Conservation (phyloP, 2,113 vertebrate genomes). For the Sarotherodon lohbergeri region DNA sequence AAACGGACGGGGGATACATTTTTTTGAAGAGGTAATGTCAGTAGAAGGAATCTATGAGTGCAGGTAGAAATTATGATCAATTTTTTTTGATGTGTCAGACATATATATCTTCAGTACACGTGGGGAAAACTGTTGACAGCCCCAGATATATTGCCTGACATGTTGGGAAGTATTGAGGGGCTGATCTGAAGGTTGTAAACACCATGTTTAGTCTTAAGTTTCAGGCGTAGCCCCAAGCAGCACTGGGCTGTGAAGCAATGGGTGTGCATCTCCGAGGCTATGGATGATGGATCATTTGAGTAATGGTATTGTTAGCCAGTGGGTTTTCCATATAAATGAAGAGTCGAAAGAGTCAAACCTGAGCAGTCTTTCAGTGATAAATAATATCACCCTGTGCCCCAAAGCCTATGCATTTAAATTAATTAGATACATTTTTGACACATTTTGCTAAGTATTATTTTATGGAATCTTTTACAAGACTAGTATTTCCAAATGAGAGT, state of each 20-base stretch:
- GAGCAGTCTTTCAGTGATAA: conserved; percentile 4
- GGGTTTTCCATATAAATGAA: conserved; percentile 32
- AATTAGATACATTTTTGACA: not conserved
- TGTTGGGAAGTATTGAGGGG: not conserved
- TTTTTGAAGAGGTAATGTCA: not conserved
- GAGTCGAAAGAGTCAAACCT: conserved; percentile 39
- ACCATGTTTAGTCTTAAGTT: not conserved
- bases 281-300: conserved; percentile 40
- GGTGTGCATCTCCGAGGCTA: not conserved
- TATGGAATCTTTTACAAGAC: not conserved
- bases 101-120: not conserved
- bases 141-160: not conserved
- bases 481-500: not conserved
- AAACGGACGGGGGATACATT: not conserved
- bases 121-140: not conserved
- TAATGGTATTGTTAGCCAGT: conserved; percentile 31
- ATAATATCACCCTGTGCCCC: not conserved
- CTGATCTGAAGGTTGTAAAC: conserved; percentile 32
- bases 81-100: not conserved
- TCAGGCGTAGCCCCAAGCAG: conserved; percentile 12
- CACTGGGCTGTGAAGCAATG: not conserved
- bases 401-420: not conserved
- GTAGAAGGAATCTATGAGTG: not conserved
- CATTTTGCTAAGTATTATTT: not conserved
- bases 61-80: not conserved